Evolutionary conservation across 2,797 vertebrate genomes (phyloP).

Genomic region (Lutjanus argentimaculatus): DNA sequence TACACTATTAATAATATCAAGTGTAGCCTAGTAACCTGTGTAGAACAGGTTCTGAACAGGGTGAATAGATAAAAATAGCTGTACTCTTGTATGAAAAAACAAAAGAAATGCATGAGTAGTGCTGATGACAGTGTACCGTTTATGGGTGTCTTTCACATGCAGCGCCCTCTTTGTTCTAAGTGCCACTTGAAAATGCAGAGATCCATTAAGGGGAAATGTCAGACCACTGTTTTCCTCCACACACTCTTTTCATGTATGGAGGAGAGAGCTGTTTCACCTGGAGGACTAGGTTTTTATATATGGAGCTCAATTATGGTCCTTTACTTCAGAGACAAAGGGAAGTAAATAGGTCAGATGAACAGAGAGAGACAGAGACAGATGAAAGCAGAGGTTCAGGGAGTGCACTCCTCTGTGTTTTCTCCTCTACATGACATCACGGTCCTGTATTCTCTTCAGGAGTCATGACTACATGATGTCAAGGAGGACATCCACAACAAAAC

Average conservation of each 20-base stretch:
- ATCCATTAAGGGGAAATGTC: slow-evolving; percentile 47
- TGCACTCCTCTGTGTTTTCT: too few relatives aligned
- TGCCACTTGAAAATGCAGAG: slow-evolving; percentile 32
- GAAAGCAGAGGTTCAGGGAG: background rate
- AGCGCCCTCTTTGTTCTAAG: slow-evolving; percentile 1
- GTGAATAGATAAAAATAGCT: too few relatives aligned
- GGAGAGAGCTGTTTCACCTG: background rate
- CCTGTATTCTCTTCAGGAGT: too few relatives aligned
- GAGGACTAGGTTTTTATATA: background rate
- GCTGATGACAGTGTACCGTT: background rate
- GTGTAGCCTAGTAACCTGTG: too few relatives aligned
- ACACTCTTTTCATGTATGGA: slow-evolving; percentile 5
- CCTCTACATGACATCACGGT: background rate
- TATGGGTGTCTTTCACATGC: background rate
- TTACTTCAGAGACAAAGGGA: background rate
- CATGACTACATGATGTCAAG: background rate
- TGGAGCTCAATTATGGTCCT: slow-evolving; percentile 1
- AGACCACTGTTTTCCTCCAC: slow-evolving; percentile 33
- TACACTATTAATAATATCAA: too few relatives aligned
- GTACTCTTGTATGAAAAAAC: too few relatives aligned
- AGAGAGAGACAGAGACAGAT: background rate
- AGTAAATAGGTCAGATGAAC: background rate
- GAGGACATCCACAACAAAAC: background rate
- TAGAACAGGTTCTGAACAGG: too few relatives aligned
- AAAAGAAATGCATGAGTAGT: background rate